These are phyloP conservation scores for Montipora foliosa DNA, from an alignment of 64 coral and sea anemone genomes.

Conservation along the genomic window DNA sequence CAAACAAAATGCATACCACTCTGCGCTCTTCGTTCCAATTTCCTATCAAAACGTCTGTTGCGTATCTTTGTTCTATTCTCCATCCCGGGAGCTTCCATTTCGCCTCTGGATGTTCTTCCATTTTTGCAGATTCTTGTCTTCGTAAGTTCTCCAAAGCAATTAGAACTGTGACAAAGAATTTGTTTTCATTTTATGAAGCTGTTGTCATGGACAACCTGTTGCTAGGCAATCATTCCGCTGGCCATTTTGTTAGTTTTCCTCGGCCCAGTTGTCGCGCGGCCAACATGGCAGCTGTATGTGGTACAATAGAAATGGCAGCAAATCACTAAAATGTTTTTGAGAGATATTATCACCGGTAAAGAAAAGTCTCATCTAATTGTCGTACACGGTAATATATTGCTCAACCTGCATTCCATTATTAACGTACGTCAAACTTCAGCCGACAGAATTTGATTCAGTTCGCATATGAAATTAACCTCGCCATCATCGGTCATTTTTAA, in stretches of 20 bases:
- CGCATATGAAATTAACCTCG: too few species aligned
- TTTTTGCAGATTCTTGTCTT: background rate
- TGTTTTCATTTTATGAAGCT: constrained; percentile 47
- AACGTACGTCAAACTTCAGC: background rate
- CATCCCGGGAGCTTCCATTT: constrained; percentile 96
- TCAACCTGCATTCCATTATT: background rate
- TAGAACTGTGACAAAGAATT: constrained; percentile 15
- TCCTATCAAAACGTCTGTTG: constrained; percentile 91
- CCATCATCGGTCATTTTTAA: background rate
- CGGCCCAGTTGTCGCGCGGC: too few species aligned
- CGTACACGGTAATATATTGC: background rate
- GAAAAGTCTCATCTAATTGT: constrained; percentile 46
- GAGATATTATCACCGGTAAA: constrained; percentile 24
- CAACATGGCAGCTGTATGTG: background rate
- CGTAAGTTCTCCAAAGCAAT: constrained; percentile 7
- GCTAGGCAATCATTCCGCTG: constrained; percentile 23
- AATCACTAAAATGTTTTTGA: background rate
- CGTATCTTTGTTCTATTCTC: constrained; percentile 97
- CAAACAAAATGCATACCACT: constrained; percentile 53
- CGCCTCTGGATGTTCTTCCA: constrained; percentile 48
- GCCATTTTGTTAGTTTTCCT: background rate
- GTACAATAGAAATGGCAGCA: background rate
- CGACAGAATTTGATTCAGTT: too few species aligned
- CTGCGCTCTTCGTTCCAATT: constrained; percentile 97
- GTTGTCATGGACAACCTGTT: constrained; percentile 25